Evolutionary conservation across 2,888 invertebrate genomes (phyloP), one percentile per base, ranked within the genome.

Genomic region (Temnothorax rugatulus): DNA sequence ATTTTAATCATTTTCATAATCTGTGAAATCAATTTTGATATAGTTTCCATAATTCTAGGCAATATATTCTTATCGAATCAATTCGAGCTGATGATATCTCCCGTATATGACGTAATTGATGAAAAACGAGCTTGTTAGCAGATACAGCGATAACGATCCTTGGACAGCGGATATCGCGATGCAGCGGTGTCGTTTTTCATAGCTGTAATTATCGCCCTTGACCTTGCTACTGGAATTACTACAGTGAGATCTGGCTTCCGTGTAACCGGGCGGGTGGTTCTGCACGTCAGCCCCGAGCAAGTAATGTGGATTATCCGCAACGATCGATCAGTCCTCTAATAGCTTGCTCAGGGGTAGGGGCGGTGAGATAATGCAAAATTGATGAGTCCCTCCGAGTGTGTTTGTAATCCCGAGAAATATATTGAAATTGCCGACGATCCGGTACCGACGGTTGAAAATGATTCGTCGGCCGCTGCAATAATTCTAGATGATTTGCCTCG

Each of bases 351-450:
- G 84, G 84, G 90, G 88, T 64, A 84, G 79, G 88, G 85, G 76
- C 84, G 85, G 91, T 83, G 90, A 90, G 90, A 90, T 90, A 90
- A 90, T 90, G 91, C 90, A 90, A 91, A 90, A 90, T 90, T 91
- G 91, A 90, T 90, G 90, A 91, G 91, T 88, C 90, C 84, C 90
- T 84, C 38, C 84, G 91, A 90, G 91, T 91, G 90, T 91, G 91
- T 90, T 91, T 91, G 91, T 90, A 90, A 88, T 90, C 90, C 91
- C 86, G 91, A 88, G 90, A 90, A 91, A 91, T 90, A 91, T 90
- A 90, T 90, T 91, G 90, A 91, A 90, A 90, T 90, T 90, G 90
- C 90, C 88, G 81, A 79, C 84, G 86, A 85, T 82, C 74, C 82
- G 50, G 38, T 13, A 74, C 21, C 82, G 81, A 79, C 64, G 61